Evolutionary conservation across 2,797 vertebrate genomes (phyloP), one percentile per base, ranked within the genome.

Genomic region (Gobio occitaniae): DNA sequence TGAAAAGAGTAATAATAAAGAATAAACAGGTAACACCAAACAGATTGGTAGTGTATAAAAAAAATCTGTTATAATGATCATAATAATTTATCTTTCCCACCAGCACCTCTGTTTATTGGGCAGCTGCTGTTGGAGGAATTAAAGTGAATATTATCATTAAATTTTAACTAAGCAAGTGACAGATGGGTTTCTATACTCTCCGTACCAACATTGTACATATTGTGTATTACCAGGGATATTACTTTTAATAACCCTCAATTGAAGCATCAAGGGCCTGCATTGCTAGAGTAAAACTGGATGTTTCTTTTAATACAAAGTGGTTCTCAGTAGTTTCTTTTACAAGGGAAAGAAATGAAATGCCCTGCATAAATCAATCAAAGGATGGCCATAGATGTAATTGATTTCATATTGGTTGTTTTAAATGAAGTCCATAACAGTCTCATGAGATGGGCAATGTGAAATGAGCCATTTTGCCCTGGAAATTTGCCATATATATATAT

Each of bases 341-440:
- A 25, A 76, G 29, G 29, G 61, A 36, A 70, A 70, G 63, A 76
- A 80, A 87, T 77, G 19, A 77, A 83, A 75, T 70, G 52, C 13
- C 52, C 44, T 1, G 6, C 44, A 79, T 82, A 69, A 89, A 88
- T 91, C 83, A 86, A 88, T 88, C 61, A 88, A 79, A 48, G 87
- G 81, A 61, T 80, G 56, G 47, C 69, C 85, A 61, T 74, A 88
- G n/a, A 47, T 80, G 65, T 90, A 86, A 88, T 88, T 90, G 78
- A 88, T 86, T 84, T 88, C 63, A 88, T 90, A 86, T 89, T 84
- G 83, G 85, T 87, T 89, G 80, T 70, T 90, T 91, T 88, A 78
- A 78, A 69, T 84, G 71, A 78, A 78, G 44, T 89, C 84, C 21
- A 61, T 68, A 61, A 54, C 56, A 44, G 36, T 82, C 32, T 41